These are phyloP conservation scores for Heteronetta atricapilla DNA, from an alignment of 2,113 vertebrate genomes.

Conservation along the genomic window DNA sequence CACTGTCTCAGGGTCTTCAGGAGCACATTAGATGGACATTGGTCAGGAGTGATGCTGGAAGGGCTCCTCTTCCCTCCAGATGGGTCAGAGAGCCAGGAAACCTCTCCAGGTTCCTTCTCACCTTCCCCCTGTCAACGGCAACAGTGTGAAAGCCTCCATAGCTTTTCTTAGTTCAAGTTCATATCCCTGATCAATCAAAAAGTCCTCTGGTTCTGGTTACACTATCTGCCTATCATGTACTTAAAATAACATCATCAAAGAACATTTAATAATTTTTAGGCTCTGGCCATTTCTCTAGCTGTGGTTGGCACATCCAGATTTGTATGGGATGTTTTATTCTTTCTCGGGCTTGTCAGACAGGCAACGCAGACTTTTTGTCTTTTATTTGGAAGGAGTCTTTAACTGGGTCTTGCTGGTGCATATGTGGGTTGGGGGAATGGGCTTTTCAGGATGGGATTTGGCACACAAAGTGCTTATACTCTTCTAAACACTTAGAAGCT, in stretches of 20 bases:
- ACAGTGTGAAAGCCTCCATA: not conserved
- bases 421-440: too few species aligned
- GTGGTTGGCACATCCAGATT: not conserved
- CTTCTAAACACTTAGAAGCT: not conserved
- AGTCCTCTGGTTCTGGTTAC: not conserved
- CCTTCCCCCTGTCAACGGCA: not conserved
- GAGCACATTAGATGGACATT: not conserved
- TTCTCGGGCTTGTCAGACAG: fast-evolving
- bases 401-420: not conserved
- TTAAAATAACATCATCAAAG: not conserved
- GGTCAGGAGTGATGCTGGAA: not conserved
- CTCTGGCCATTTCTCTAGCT: not conserved
- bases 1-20: not conserved
- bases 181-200: not conserved
- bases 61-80: not conserved
- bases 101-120: not conserved
- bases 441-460: not conserved
- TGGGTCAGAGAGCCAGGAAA: not conserved
- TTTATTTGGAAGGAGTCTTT: not conserved
- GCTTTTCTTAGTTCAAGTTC: not conserved
- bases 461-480: not conserved
- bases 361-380: fast-evolving
- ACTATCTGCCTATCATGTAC: not conserved
- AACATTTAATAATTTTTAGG: not conserved
- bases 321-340: fast-evolving